phyloP scores from a whole-genome alignment of 1,140 invertebrate species.

The Homarus americanus region DNA sequence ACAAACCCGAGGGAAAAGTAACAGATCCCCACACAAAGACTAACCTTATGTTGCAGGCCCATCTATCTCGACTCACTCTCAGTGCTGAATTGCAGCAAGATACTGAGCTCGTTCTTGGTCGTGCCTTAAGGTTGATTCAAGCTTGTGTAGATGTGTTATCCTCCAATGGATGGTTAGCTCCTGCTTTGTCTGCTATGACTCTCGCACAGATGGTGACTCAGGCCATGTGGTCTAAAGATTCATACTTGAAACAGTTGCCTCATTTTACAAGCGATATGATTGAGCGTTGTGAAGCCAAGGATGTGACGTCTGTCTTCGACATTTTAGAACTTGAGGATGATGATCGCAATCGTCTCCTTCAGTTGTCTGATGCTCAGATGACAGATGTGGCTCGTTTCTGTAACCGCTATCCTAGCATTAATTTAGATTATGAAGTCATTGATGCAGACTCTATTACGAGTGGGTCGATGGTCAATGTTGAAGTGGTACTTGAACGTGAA shows the following conservation, averaged over 20 bases:
- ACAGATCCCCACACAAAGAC: conserved; percentile 97
- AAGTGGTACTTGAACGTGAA: conserved; percentile 96
- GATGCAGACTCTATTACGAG: conserved; percentile 89
- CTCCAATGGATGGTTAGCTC: conserved; percentile 98
- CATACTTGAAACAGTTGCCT: conserved; percentile 97
- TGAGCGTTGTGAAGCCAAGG: conserved; percentile 75
- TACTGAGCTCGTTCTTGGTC: conserved; percentile 93
- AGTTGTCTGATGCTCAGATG: conserved; percentile 92
- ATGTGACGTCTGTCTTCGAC: conserved; percentile 97
- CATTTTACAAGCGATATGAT: conserved; percentile 91
- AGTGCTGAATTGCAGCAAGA: conserved; percentile 98
- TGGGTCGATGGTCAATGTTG: conserved; percentile 90
- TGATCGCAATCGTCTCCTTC: conserved; percentile 90
- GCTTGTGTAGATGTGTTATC: conserved; percentile 99
- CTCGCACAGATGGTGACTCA: conserved; percentile 99
- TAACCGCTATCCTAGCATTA: conserved; percentile 99
- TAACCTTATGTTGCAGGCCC: conserved; percentile 96
- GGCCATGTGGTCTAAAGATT: conserved; percentile 99
- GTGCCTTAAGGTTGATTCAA: conserved; percentile 91
- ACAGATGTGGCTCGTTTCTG: conserved; percentile 98
- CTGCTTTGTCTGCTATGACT: conserved; percentile 99
- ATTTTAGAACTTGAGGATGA: conserved; percentile 99
- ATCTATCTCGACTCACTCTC: conserved; percentile 95
- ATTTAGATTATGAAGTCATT: conserved; percentile 94
- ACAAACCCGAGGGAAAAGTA: conserved; percentile 81